Conservation (phyloP, 2,113 vertebrate genomes). For the Monarcha castaneiventris region DNA sequence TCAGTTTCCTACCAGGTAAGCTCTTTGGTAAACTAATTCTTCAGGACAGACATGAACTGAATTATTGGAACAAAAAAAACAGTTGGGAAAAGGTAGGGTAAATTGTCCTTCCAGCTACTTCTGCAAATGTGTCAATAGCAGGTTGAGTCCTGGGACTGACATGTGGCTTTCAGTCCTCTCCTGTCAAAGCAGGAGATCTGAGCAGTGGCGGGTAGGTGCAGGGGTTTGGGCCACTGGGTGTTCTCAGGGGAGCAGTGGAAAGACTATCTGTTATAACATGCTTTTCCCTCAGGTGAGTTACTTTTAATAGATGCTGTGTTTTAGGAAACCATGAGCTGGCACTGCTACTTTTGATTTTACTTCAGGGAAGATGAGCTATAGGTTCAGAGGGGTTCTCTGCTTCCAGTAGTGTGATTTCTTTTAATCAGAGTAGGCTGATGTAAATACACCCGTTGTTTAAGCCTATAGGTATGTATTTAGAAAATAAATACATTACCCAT, state of each 20-base stretch:
- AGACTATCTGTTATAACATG: not conserved
- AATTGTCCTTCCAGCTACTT: not conserved
- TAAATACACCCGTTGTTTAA: constrained; percentile 12
- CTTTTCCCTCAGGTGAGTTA: constrained; percentile 19
- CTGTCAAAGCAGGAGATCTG: not conserved
- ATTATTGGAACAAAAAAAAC: not conserved
- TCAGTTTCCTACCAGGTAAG: not conserved
- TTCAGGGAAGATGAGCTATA: constrained; percentile 7
- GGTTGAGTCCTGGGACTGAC: not conserved
- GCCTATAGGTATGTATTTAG: not conserved
- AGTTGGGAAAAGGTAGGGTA: not conserved
- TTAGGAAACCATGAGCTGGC: not conserved
- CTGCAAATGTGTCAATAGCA: not conserved
- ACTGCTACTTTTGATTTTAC: not conserved
- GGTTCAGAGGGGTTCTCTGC: not conserved
- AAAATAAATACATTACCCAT: not conserved
- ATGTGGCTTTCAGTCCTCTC: not conserved
- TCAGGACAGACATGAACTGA: not conserved
- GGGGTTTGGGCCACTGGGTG: not conserved
- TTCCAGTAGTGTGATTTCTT: constrained; percentile 12
- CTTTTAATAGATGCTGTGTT: constrained; percentile 35
- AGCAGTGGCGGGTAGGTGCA: not conserved
- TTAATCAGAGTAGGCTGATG: not conserved
- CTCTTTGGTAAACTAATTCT: not conserved
- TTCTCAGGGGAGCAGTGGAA: not conserved